Conservation (phyloP, 2,113 vertebrate genomes). For the Cisticola juncidis region DNA sequence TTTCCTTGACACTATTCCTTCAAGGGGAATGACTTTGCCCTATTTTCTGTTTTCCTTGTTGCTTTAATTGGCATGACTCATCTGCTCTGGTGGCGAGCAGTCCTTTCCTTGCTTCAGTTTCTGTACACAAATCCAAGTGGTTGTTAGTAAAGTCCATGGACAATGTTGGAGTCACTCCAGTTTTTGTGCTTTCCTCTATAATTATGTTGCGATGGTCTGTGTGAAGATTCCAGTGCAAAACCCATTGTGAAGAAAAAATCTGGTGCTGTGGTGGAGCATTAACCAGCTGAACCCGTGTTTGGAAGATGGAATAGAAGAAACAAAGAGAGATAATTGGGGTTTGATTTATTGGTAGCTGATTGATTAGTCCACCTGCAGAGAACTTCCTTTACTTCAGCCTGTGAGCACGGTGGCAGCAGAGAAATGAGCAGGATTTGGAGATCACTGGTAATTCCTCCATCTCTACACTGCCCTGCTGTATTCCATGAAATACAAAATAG, state of each 20-base stretch:
- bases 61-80: not conserved
- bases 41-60: not conserved
- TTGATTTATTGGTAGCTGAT: not conserved
- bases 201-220: rapidly evolving
- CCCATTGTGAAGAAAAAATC: not conserved
- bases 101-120: not conserved
- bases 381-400: not conserved
- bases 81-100: not conserved
- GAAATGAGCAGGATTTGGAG: not conserved
- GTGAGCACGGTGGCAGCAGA: not conserved
- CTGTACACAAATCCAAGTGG: not conserved
- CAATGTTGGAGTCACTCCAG: not conserved
- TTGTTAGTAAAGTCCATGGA: not conserved
- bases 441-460: not conserved
- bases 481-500: not conserved
- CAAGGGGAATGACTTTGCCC: constrained; percentile 3
- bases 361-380: not conserved
- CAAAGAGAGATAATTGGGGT: not conserved
- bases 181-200: not conserved
- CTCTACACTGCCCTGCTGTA: rapidly evolving
- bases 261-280: not conserved
- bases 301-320: not conserved
- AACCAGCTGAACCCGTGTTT: not conserved
- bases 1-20: constrained; percentile 21
- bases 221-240: not conserved